Conservation (phyloP, 2,888 invertebrate genomes). For the Heliothis peltigera region DNA sequence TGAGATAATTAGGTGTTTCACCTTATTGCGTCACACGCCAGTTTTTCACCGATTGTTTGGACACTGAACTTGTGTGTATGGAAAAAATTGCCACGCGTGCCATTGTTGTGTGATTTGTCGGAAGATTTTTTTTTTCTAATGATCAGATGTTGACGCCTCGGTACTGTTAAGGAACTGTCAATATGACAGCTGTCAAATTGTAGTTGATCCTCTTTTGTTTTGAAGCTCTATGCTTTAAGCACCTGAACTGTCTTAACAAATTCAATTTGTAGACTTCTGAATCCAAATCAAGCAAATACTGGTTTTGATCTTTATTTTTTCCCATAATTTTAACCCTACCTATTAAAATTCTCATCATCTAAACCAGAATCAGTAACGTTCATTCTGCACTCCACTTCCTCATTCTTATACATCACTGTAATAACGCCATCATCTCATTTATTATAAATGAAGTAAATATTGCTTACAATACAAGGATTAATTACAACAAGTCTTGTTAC, state of each 20-base stretch:
- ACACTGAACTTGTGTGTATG: constrained; percentile 74
- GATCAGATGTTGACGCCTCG: constrained; percentile 36
- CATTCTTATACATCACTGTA: not conserved
- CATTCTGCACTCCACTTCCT: not conserved
- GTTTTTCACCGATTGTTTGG: constrained; percentile 85
- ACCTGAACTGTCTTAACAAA: not conserved
- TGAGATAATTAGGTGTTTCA: constrained; percentile 89
- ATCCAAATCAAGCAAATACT: no score
- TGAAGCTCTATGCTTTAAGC: not conserved
- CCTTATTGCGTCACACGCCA: constrained; percentile 83
- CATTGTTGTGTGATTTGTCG: constrained; percentile 71
- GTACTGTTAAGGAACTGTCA: constrained; percentile 16
- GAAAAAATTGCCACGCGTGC: constrained; percentile 61
- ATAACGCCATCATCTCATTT: not conserved
- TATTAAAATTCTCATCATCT: no score
- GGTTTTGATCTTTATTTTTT: no score
- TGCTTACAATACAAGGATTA: not conserved
- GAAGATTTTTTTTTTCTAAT: constrained; percentile 69
- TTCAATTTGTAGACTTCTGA: not conserved
- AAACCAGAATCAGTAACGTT: not conserved
- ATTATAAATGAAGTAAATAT: not conserved
- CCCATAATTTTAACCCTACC: no score
- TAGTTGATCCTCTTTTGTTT: not conserved
- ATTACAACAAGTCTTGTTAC: constrained; percentile 2
- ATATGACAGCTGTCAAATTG: constrained; percentile 22